Percentiles rank a stretch among this genome's conserved stretches.
phyloP scores from a whole-genome alignment of 2,888 invertebrate species.

The Acrobasis consociella region DNA sequence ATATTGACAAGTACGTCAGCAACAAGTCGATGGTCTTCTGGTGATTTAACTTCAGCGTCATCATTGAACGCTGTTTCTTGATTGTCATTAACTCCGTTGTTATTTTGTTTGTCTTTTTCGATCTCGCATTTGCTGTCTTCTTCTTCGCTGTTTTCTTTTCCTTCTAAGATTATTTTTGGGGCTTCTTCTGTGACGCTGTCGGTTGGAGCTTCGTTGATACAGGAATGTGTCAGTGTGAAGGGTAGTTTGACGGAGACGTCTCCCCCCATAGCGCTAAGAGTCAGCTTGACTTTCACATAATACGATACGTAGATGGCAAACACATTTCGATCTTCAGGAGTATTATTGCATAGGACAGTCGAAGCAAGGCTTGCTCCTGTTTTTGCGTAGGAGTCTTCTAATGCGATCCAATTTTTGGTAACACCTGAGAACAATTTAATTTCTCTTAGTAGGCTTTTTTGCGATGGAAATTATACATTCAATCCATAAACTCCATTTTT shows the following conservation, averaged over 20 bases:
- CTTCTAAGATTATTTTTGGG: slow-evolving; percentile 74
- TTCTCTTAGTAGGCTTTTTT: neutral
- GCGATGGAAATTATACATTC: too few species aligned
- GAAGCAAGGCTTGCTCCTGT: slow-evolving; percentile 85
- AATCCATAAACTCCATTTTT: too few species aligned
- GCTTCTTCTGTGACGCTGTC: slow-evolving; percentile 79
- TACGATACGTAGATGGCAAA: slow-evolving; percentile 96
- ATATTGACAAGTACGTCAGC: slow-evolving; percentile 75
- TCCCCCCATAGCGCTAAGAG: slow-evolving; percentile 91
- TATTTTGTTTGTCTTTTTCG: slow-evolving; percentile 67
- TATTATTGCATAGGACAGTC: slow-evolving; percentile 80
- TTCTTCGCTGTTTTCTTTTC: slow-evolving; percentile 72
- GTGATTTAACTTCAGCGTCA: slow-evolving; percentile 59
- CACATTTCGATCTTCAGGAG: slow-evolving; percentile 90
- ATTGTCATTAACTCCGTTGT: slow-evolving; percentile 53
- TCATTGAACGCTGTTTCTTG: slow-evolving; percentile 51
- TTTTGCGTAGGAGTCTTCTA: slow-evolving; percentile 92
- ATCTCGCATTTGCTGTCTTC: slow-evolving; percentile 64
- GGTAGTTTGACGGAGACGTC: slow-evolving; percentile 91
- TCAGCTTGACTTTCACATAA: slow-evolving; percentile 93
- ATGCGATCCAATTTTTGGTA: slow-evolving; percentile 95
- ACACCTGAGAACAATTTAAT: slow-evolving; percentile 78
- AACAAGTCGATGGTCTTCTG: slow-evolving; percentile 63
- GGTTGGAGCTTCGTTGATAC: slow-evolving; percentile 84
- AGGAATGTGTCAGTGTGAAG: slow-evolving; percentile 90